A percentile compares a stretch with the other conserved stretches of the same genome.
phyloP scores from a whole-genome alignment of 2,113 vertebrate genomes.

The Reinhardtius hippoglossoides region DNA sequence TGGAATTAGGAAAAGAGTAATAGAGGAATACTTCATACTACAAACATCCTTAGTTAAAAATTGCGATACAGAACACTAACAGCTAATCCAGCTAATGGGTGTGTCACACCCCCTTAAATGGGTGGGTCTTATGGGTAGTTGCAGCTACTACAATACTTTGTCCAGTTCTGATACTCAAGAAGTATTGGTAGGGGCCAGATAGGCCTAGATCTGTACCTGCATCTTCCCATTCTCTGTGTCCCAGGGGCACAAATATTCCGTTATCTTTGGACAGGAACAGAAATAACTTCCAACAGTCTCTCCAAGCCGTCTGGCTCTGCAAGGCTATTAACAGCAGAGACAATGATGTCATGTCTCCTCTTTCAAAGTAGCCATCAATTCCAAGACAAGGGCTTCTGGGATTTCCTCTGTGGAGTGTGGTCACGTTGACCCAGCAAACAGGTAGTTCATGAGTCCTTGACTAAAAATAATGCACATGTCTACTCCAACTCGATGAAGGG shows the following conservation, averaged over 20 bases:
- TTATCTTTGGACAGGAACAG: constrained; percentile 6
- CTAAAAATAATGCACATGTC: background rate
- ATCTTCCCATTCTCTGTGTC: background rate
- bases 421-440: background rate
- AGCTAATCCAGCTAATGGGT: background rate
- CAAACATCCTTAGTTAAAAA: background rate
- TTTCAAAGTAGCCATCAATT: constrained; percentile 32
- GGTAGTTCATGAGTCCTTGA: background rate
- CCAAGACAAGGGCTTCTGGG: constrained; percentile 61
- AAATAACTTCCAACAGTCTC: background rate
- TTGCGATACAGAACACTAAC: background rate
- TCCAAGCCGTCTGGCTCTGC: background rate
- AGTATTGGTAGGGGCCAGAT: background rate
- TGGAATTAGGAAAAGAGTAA: background rate
- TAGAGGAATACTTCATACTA: background rate
- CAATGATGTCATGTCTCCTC: constrained; percentile 31
- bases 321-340: background rate
- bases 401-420: constrained; percentile 11
- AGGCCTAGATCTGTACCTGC: background rate
- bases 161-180: background rate
- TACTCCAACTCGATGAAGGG: background rate
- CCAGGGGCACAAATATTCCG: background rate
- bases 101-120: background rate
- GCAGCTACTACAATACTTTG: background rate
- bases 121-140: background rate